A percentile compares a stretch with the other conserved stretches of the same genome.
Evolutionary conservation across 2,113 vertebrate species (phyloP).

Genomic region (Clarias gariepinus): DNA sequence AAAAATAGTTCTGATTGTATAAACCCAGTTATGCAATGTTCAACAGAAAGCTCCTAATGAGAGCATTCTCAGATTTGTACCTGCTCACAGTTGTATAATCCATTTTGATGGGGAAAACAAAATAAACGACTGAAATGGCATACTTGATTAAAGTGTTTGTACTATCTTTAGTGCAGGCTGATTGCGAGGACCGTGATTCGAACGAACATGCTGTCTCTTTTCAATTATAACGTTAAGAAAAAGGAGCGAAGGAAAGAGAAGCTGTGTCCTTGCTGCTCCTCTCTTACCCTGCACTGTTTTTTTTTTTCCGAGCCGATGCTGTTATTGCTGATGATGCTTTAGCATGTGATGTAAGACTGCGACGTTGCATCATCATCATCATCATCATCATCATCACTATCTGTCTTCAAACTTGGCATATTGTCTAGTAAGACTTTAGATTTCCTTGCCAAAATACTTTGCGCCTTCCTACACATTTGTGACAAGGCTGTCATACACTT

Average conservation of each 20-base stretch:
- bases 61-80: background rate
- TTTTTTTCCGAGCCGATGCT: background rate
- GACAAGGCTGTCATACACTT: background rate
- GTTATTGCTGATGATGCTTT: constrained; percentile 28
- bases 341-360: constrained; percentile 16
- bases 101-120: background rate
- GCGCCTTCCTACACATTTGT: background rate
- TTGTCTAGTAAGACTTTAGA: constrained; percentile 49
- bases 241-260: background rate
- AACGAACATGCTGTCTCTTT: background rate
- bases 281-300: background rate
- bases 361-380: background rate
- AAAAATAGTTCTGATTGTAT: background rate
- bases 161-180: background rate
- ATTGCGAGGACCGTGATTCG: background rate
- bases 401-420: constrained; percentile 31
- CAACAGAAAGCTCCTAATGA: background rate
- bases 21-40: background rate
- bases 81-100: background rate
- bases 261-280: background rate
- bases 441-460: background rate
- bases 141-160: background rate
- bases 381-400: background rate
- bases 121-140: background rate
- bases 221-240: background rate